phyloP scores from a whole-genome alignment of 2,888 invertebrate genomes.

The Plusia festucae region DNA sequence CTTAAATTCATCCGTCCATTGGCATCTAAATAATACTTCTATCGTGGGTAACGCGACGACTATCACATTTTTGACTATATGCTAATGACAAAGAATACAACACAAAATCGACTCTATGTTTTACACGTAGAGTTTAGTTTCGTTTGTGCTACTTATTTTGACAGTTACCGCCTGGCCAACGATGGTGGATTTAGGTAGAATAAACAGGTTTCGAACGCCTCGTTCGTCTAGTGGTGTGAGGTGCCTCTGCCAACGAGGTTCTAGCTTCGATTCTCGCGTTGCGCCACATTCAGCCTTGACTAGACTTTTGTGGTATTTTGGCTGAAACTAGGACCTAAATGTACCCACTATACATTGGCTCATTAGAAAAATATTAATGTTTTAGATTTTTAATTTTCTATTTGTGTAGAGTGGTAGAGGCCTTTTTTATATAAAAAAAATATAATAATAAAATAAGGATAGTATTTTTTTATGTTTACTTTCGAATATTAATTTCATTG shows the following conservation, averaged over 20 bases:
- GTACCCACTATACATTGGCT: not conserved
- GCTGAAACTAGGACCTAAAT: too few relatives aligned
- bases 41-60: conserved; percentile 41
- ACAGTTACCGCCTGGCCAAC: conserved; percentile 55
- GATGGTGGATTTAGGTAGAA: conserved; percentile 58
- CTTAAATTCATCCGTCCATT: conserved; percentile 15
- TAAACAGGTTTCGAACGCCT: conserved; percentile 57
- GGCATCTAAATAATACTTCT: conserved; percentile 53
- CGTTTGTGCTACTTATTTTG: conserved; percentile 28
- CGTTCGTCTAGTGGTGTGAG: conserved; percentile 51
- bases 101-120: conserved; percentile 16
- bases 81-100: conserved; percentile 31
- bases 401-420: not conserved
- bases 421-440: too few relatives aligned
- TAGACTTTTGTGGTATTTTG: not conserved
- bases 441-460: too few relatives aligned
- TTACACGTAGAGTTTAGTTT: conserved; percentile 7
- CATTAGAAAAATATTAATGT: not conserved
- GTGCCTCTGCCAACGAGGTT: conserved; percentile 53
- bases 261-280: conserved; percentile 51
- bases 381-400: not conserved
- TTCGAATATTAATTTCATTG: too few relatives aligned
- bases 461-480: not conserved
- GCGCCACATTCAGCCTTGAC: conserved; percentile 45
- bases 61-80: conserved; percentile 56